phyloP scores from a whole-genome alignment of 2,797 vertebrate genomes.

The Muscicapa striata region DNA sequence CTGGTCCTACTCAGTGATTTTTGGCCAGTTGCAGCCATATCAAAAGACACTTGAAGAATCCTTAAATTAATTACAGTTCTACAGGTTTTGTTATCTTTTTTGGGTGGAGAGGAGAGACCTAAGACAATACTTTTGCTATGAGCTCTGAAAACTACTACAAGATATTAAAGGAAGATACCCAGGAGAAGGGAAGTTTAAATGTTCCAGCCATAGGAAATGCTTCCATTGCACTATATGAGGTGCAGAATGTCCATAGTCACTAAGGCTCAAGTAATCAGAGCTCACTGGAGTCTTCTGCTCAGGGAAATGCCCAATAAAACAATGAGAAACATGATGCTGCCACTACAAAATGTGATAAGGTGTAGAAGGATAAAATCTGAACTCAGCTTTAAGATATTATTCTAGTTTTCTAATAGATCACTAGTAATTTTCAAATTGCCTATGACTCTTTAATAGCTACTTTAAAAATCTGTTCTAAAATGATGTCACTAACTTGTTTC shows the following conservation, averaged over 20 bases:
- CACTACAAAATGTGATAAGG: background rate
- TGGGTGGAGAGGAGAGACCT: background rate
- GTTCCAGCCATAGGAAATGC: background rate
- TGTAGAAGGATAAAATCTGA: background rate
- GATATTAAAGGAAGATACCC: background rate
- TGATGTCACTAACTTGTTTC: background rate
- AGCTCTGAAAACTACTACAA: background rate
- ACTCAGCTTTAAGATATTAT: background rate
- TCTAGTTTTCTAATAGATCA: background rate
- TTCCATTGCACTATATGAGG: background rate
- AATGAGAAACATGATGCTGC: background rate
- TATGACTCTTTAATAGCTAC: background rate
- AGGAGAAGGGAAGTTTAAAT: background rate
- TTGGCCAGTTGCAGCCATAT: background rate
- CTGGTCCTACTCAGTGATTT: background rate
- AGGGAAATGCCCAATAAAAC: background rate
- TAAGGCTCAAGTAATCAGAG: background rate
- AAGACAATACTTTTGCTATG: background rate
- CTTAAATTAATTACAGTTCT: background rate
- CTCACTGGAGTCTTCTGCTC: background rate
- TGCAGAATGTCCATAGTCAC: background rate
- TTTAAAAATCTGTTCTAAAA: background rate
- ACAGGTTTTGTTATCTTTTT: background rate
- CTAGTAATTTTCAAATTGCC: background rate
- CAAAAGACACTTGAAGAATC: background rate